Conservation (phyloP, 2,888 invertebrate species). For the Creontiades dilutus region DNA sequence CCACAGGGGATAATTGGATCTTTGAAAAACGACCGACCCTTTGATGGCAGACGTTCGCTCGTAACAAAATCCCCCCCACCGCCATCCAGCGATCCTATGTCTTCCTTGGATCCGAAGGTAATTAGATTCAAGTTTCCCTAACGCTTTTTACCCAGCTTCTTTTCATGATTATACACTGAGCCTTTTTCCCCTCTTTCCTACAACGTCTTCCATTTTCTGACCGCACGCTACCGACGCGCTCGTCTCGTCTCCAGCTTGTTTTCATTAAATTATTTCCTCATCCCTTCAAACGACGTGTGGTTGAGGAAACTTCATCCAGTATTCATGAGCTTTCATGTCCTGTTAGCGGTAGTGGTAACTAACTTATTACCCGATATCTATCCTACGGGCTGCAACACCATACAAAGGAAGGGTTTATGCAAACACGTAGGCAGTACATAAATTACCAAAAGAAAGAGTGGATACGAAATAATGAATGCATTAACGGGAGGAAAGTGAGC, state of each 20-base stretch:
- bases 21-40: constrained; percentile 52
- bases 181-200: constrained; percentile 9
- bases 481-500: no score
- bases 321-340: constrained; percentile 49
- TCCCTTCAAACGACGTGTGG: constrained; percentile 29
- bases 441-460: no score
- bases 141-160: constrained; percentile 42
- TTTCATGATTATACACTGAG: constrained; percentile 42
- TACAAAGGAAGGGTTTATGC: background rate
- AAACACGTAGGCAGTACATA: no score
- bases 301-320: constrained; percentile 26
- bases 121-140: constrained; percentile 66
- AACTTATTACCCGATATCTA: background rate
- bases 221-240: background rate
- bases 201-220: constrained; percentile 30
- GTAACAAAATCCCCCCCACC: constrained; percentile 49
- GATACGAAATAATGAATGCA: no score
- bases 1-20: constrained; percentile 49
- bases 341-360: background rate
- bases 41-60: constrained; percentile 50
- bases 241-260: constrained; percentile 37
- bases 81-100: constrained; percentile 40
- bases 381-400: background rate
- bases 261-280: constrained; percentile 51
- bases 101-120: constrained; percentile 48